Base-by-base conservation (phyloP, 2,888 invertebrate species). In the Noctuana brunneofusca region DNA sequence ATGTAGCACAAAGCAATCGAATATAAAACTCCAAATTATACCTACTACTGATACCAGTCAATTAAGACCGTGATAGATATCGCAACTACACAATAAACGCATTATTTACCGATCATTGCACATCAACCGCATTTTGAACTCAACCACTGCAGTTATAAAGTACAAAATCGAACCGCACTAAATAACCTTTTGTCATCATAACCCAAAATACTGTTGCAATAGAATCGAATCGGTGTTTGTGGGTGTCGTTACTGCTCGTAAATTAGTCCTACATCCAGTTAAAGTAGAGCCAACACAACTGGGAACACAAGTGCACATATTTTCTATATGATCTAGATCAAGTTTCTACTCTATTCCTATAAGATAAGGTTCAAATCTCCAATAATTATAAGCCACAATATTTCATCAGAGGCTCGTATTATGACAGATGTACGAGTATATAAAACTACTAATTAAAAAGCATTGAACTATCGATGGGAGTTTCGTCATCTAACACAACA, bases 191-290 rank as follows among this genome's bases (percentile, higher is more conserved):
- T 16, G 20, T 57, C 22, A 22, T 57, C 22, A 57, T 24, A 57
- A 41, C 20, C 20, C 18, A 49, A 49, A 52, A 35, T 49, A 22
- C 6, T 68, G 65, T 60, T 66, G 64, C 77, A 80, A 79, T 80
- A 81, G 78, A 79, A 83, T 79, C 71, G 78, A 78, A 75, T 75
- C 71, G 71, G 65, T 69, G 67, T 70, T 75, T 71, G 75, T 70
- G 72, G 71, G 73, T 79, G 77, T 80, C 75, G 73, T 72, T 72
- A 68, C 59, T 66, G 71, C 65, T 71, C 68, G 63, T 80, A 78
- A 81, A 79, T 80, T 76, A 76, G 65, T 68, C 58, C 62, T 64
- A 59, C 60, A 56, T 66, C 66, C 59, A 63, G 49, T 38, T 50
- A 35, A 46, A 59, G 27, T 50, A 63, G 63, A 65, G 27, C 63